Evolutionary conservation across 2,113 vertebrate genomes (phyloP).

Genomic region (Cottus gobio): DNA sequence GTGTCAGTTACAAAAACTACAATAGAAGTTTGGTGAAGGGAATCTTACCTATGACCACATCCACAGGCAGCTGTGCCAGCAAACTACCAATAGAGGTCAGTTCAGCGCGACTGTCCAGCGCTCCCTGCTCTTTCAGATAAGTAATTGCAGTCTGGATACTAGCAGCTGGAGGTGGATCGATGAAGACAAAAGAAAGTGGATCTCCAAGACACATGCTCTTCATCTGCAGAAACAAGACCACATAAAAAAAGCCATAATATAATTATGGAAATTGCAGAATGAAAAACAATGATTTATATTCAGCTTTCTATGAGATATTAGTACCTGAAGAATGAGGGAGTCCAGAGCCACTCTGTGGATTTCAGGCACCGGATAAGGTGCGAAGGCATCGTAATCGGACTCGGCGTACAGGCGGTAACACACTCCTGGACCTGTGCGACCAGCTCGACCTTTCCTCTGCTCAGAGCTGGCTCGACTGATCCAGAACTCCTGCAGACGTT

Average conservation of each 20-base stretch:
- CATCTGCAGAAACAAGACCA: conserved; percentile 81
- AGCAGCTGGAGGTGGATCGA: conserved; percentile 88
- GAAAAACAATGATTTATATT: rapidly evolving
- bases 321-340: conserved; percentile 89
- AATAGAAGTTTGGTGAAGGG: not conserved
- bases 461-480: conserved; percentile 94
- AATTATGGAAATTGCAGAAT: not conserved
- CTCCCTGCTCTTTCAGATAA: conserved; percentile 91
- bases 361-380: conserved; percentile 91
- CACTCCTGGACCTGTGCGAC: conserved; percentile 91
- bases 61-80: conserved; percentile 91
- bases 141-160: conserved; percentile 90
- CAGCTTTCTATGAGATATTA: not conserved
- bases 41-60: conserved; percentile 91
- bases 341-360: conserved; percentile 92
- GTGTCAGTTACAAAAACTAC: not conserved
- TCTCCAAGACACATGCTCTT: conserved; percentile 94
- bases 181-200: conserved; percentile 90
- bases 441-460: conserved; percentile 93
- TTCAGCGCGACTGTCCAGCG: conserved; percentile 82
- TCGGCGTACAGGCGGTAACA: conserved; percentile 93
- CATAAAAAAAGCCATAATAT: not conserved
- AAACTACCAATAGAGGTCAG: conserved; percentile 89
- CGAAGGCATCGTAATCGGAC: conserved; percentile 90
- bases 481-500: conserved; percentile 96